These are phyloP conservation scores for Sarcophaga variegata DNA, from an alignment of 2,888 invertebrate species.

Conservation along the genomic window DNA sequence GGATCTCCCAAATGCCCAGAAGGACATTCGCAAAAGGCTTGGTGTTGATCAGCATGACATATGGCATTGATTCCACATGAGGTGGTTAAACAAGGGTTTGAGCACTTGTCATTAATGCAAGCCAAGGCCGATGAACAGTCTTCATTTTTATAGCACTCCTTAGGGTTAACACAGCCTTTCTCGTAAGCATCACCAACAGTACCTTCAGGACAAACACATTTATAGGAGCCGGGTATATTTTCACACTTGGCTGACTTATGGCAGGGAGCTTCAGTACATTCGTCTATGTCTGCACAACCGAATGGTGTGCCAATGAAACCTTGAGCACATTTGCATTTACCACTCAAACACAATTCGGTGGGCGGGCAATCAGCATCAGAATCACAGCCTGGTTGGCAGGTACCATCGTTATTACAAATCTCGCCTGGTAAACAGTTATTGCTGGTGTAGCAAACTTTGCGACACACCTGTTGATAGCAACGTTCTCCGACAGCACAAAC, in stretches of 20 bases:
- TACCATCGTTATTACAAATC: conserved; percentile 89
- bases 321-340: conserved; percentile 89
- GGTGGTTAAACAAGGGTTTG: conserved; percentile 89
- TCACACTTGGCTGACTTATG: conserved; percentile 90
- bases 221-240: conserved; percentile 90
- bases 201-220: conserved; percentile 90
- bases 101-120: conserved; percentile 89
- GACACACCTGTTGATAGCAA: conserved; percentile 89
- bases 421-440: conserved; percentile 95
- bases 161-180: conserved; percentile 89
- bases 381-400: conserved; percentile 92
- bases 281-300: conserved; percentile 92
- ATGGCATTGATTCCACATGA: conserved; percentile 90
- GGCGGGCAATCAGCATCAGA: conserved; percentile 90
- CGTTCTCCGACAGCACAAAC: conserved; percentile 93
- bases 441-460: conserved; percentile 93
- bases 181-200: conserved; percentile 88
- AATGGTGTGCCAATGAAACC: conserved; percentile 89
- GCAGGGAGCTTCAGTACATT: conserved; percentile 90
- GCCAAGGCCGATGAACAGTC: conserved; percentile 90
- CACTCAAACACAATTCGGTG: conserved; percentile 89
- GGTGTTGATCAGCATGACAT: conserved; percentile 89
- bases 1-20: conserved; percentile 92
- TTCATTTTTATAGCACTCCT: conserved; percentile 88
- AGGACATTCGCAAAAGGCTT: conserved; percentile 89